A percentile compares a stretch with the other conserved stretches of the same genome.
phyloP scores from a whole-genome alignment of 2,888 invertebrate species.

The Selenia dentaria region DNA sequence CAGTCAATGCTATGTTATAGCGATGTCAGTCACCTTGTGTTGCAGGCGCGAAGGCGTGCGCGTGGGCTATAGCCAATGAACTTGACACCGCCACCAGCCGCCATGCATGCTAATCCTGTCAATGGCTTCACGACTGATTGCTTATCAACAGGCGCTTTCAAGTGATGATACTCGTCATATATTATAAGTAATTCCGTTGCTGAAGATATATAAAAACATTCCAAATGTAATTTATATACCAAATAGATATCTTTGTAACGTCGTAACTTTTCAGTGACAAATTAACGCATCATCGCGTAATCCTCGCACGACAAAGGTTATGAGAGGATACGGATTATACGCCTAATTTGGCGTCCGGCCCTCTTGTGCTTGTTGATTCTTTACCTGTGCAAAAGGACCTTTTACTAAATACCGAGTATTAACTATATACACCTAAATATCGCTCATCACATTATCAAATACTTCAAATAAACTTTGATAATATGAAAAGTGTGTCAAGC shows the following conservation, averaged over 20 bases:
- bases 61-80: slow-evolving; percentile 78
- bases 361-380: slow-evolving; percentile 24
- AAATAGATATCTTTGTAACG: slow-evolving; percentile 5
- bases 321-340: slow-evolving; percentile 32
- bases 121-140: slow-evolving; percentile 26
- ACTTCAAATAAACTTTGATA: slow-evolving; percentile 24
- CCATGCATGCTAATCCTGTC: slow-evolving; percentile 62
- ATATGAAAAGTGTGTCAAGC: slow-evolving; percentile 50
- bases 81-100: slow-evolving; percentile 58
- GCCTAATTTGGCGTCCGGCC: slow-evolving; percentile 31
- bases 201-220: neutral
- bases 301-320: slow-evolving; percentile 32
- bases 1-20: slow-evolving; percentile 50
- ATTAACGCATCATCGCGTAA: slow-evolving; percentile 33
- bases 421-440: slow-evolving; percentile 11
- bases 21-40: slow-evolving; percentile 70
- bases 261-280: slow-evolving; percentile 20
- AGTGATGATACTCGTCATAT: too few relatives aligned
- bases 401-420: neutral
- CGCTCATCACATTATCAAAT: slow-evolving; percentile 17
- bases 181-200: too few relatives aligned
- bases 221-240: too few relatives aligned
- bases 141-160: slow-evolving; percentile 1
- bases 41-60: slow-evolving; percentile 61
- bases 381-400: slow-evolving; percentile 22